These are phyloP conservation scores for Meghimatium bilineatum DNA, from an alignment of 2,888 invertebrate species.

Conservation along the genomic window DNA sequence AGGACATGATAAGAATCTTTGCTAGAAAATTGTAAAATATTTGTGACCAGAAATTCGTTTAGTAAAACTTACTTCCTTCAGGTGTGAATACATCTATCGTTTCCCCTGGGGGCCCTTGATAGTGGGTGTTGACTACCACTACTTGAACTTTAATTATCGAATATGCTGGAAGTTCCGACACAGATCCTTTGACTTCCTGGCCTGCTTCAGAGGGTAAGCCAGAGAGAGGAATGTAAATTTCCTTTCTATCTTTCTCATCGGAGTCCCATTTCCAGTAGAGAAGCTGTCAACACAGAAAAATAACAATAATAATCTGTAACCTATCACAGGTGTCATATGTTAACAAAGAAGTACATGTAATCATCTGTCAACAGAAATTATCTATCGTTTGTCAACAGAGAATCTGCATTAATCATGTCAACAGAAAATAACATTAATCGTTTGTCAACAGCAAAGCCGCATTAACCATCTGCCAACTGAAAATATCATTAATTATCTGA, in stretches of 20 bases:
- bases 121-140: slow-evolving; percentile 91
- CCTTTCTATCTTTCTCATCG: slow-evolving; percentile 61
- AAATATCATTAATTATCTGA: too few relatives aligned
- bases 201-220: slow-evolving; percentile 50
- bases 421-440: too few relatives aligned
- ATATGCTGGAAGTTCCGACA: slow-evolving; percentile 70
- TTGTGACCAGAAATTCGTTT: not conserved
- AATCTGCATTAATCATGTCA: too few relatives aligned
- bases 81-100: slow-evolving; percentile 80
- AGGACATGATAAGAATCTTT: too few relatives aligned
- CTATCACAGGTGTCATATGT: too few relatives aligned
- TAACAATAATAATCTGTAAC: not conserved
- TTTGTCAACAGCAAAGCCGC: too few relatives aligned
- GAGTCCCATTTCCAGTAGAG: slow-evolving; percentile 94
- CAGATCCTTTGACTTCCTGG: slow-evolving; percentile 62
- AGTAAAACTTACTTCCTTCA: slow-evolving; percentile 70
- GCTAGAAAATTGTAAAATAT: too few relatives aligned
- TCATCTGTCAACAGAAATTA: too few relatives aligned
- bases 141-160: slow-evolving; percentile 89
- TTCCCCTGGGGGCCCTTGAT: slow-evolving; percentile 93
- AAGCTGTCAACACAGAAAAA: slow-evolving; percentile 79
- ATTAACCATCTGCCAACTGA: too few relatives aligned
- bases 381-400: too few relatives aligned
- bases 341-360: too few relatives aligned
- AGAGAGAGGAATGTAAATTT: slow-evolving; percentile 61